Percentiles rank a stretch among this genome's conserved stretches.
Evolutionary conservation across 2,113 vertebrate genomes (phyloP).

Genomic region (Glaucidium brasilianum): DNA sequence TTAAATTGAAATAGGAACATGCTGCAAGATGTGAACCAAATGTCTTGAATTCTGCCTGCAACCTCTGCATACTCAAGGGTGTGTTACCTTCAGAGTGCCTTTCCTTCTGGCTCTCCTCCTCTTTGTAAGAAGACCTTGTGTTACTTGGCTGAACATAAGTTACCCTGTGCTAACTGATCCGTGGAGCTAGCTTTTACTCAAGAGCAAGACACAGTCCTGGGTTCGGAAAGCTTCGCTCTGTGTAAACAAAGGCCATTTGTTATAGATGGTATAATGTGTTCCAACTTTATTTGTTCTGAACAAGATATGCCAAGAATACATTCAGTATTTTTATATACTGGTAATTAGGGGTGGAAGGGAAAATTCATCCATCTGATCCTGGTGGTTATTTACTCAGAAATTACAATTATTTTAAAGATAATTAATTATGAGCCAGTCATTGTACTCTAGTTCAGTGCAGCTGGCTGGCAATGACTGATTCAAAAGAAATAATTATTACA

Average conservation of each 20-base stretch:
- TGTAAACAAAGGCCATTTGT: background rate
- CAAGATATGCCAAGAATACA: background rate
- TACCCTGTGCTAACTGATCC: conserved; percentile 9
- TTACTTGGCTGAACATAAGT: conserved; percentile 1
- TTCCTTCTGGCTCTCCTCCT: background rate
- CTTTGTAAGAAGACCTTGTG: background rate
- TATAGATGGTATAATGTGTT: background rate
- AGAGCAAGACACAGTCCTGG: background rate
- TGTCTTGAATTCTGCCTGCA: background rate
- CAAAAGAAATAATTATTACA: conserved; percentile 51
- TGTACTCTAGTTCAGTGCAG: background rate
- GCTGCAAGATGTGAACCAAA: background rate
- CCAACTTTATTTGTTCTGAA: conserved; percentile 18
- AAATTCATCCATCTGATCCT: background rate
- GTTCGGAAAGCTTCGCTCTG: conserved; percentile 14
- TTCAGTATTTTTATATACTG: background rate
- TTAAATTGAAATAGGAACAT: background rate
- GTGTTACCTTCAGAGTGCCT: background rate
- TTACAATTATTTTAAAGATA: background rate
- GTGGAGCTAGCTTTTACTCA: conserved; percentile 12
- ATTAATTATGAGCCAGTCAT: background rate
- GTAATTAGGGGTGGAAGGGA: background rate
- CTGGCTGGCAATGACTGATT: conserved; percentile 18
- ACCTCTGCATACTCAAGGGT: background rate
- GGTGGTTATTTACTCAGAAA: conserved; percentile 10